These are phyloP conservation scores for Physocephala rufipes DNA, from an alignment of 2,888 invertebrate genomes.

Conservation along the genomic window DNA sequence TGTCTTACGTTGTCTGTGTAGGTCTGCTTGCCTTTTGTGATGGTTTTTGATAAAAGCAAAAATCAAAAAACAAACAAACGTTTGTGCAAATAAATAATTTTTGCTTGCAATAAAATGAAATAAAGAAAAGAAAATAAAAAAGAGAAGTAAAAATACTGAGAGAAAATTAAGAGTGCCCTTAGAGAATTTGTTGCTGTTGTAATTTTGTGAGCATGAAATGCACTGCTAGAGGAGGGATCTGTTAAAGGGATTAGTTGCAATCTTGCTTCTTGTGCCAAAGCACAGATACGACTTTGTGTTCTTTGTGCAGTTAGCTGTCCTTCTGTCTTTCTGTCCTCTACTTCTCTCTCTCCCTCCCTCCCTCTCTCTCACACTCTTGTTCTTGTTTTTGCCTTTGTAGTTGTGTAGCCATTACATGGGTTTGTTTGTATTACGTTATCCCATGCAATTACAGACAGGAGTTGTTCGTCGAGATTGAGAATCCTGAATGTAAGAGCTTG, in stretches of 20 bases:
- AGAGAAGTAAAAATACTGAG: not conserved
- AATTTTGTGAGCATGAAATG: not conserved
- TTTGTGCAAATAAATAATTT: conserved; percentile 37
- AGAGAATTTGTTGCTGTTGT: not conserved
- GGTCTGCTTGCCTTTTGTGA: not conserved
- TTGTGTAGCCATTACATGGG: not conserved
- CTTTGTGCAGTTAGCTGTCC: too few species aligned
- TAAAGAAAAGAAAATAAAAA: not conserved
- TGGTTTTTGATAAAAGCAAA: conserved; percentile 40
- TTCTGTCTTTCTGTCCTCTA: too few species aligned
- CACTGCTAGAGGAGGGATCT: not conserved
- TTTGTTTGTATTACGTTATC: not conserved
- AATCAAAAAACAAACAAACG: conserved; percentile 42
- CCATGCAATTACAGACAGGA: not conserved
- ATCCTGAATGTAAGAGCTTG: not conserved
- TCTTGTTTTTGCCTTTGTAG: not conserved
- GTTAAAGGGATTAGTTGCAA: conserved; percentile 15
- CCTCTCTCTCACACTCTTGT: too few species aligned
- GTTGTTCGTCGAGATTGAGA: not conserved
- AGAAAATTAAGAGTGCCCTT: not conserved
- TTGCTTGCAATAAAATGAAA: conserved; percentile 19
- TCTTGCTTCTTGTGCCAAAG: conserved; percentile 18
- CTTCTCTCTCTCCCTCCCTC: too few species aligned
- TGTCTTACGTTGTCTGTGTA: not conserved
- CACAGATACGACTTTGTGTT: not conserved